These are phyloP conservation scores for Antidorcas marsupialis DNA, from an alignment of 2,113 vertebrate species.

Conservation along the genomic window DNA sequence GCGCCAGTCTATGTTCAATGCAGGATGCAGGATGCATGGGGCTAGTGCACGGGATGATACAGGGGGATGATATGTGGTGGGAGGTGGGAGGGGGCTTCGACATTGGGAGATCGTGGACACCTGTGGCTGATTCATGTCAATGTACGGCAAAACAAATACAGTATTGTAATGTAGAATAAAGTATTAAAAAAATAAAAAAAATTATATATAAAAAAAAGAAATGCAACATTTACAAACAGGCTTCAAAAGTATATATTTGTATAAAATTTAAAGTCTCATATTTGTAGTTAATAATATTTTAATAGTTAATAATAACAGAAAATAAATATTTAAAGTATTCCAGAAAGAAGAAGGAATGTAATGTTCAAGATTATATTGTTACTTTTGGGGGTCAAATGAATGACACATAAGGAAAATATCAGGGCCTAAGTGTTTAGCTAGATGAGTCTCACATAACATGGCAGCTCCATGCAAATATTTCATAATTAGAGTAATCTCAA, in stretches of 20 bases:
- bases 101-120: too few species aligned
- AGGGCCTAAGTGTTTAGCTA: neutral
- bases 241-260: neutral
- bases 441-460: neutral
- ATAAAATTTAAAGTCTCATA: neutral
- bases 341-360: neutral
- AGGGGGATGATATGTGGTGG: too few species aligned
- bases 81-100: too few species aligned
- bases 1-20: too few species aligned
- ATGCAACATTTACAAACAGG: neutral
- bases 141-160: too few species aligned
- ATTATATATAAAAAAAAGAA: neutral
- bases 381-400: neutral
- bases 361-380: neutral
- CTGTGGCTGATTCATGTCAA: too few species aligned
- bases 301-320: neutral
- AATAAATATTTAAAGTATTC: neutral
- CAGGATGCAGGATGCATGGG: too few species aligned
- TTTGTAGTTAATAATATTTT: neutral
- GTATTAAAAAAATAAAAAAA: too few species aligned
- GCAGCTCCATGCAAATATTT: neutral
- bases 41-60: too few species aligned
- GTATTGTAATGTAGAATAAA: too few species aligned
- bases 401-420: neutral
- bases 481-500: neutral